A percentile compares a stretch with the other conserved stretches of the same genome.
Evolutionary conservation across 2,888 invertebrate species (phyloP).

Genomic region (Celastrina argiolus): DNA sequence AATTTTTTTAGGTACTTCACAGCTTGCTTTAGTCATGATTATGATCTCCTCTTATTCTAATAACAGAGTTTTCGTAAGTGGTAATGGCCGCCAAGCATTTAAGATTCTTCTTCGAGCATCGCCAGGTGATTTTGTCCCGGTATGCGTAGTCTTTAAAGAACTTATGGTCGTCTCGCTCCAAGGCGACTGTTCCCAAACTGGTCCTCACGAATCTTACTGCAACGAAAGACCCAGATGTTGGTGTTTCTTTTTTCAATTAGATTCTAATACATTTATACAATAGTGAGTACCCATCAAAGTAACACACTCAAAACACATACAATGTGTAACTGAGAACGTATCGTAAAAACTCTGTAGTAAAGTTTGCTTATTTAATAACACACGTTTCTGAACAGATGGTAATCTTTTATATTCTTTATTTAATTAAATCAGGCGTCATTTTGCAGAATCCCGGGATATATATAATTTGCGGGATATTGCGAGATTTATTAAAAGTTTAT

Average conservation of each 20-base stretch:
- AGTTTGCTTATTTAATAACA: too few relatives aligned
- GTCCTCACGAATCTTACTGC: constrained; percentile 15
- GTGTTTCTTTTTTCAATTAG: neutral
- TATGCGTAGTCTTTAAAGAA: constrained; percentile 7
- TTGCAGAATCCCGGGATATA: too few relatives aligned
- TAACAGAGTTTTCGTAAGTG: neutral
- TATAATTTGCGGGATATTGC: too few relatives aligned
- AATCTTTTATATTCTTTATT: too few relatives aligned
- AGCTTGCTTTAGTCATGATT: neutral
- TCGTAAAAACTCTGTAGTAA: too few relatives aligned
- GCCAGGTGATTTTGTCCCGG: constrained; percentile 7
- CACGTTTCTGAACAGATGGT: too few relatives aligned
- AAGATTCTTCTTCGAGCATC: neutral
- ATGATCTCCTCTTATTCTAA: neutral
- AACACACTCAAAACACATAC: too few relatives aligned
- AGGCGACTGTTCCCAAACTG: neutral
- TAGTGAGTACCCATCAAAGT: too few relatives aligned
- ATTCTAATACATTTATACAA: neutral
- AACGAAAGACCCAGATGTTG: neutral
- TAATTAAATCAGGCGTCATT: too few relatives aligned
- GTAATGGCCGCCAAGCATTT: constrained; percentile 1
- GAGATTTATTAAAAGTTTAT: too few relatives aligned
- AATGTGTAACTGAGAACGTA: too few relatives aligned
- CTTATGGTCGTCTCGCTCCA: neutral
- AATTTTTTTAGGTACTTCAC: too few relatives aligned